phyloP scores from a whole-genome alignment of 2,888 invertebrate genomes.

The Trichacis sp. region DNA sequence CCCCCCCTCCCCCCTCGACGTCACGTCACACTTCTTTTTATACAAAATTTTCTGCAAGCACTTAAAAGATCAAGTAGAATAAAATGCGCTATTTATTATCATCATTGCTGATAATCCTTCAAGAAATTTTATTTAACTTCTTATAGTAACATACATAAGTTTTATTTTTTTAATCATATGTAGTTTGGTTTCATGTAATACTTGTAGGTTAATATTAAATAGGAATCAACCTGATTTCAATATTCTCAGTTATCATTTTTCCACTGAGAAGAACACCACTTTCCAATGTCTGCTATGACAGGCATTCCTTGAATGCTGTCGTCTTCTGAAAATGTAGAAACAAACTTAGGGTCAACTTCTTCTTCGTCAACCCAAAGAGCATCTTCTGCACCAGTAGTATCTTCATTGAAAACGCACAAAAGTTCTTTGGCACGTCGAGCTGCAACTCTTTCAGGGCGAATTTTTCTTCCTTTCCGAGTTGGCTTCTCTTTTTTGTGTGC shows the following conservation, averaged over 20 bases:
- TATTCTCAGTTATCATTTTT: not conserved
- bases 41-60: not conserved
- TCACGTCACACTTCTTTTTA: not conserved
- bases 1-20: not conserved
- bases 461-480: not conserved
- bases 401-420: not conserved
- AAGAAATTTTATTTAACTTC: no score
- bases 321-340: not conserved
- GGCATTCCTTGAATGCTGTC: not conserved
- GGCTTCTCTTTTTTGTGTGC: not conserved
- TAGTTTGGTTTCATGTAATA: no score
- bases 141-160: no score
- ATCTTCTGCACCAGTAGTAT: not conserved
- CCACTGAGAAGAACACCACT: constrained; percentile 7
- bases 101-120: no score
- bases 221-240: no score
- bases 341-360: not conserved
- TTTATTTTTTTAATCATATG: no score
- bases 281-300: not conserved
- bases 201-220: no score
- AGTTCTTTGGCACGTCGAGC: not conserved
- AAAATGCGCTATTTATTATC: no score
- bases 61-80: no score
- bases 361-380: not conserved
- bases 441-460: not conserved